Conservation (phyloP, 1,140 invertebrate species). For the Calliphora vicina region DNA sequence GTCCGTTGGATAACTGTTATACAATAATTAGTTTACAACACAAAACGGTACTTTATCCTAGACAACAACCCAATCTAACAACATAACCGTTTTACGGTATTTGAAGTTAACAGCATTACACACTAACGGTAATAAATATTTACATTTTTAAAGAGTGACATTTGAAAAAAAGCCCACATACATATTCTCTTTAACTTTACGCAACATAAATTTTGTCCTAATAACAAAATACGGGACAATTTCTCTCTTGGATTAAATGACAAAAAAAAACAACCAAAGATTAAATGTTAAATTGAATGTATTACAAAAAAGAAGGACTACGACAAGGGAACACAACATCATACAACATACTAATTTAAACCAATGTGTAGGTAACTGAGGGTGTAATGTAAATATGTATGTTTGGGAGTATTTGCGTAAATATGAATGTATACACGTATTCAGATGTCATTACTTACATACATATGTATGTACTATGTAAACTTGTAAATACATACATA, state of each 20-base stretch:
- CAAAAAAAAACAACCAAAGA: neutral
- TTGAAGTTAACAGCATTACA: neutral
- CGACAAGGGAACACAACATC: neutral
- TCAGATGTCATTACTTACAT: no score
- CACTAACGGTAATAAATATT: no score
- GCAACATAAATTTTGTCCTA: neutral
- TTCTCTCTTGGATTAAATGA: neutral
- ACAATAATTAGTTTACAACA: neutral
- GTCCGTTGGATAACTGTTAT: neutral
- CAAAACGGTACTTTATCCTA: neutral
- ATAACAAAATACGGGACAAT: neutral
- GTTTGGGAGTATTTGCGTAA: neutral
- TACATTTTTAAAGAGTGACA: no score
- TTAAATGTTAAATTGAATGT: neutral
- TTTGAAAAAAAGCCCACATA: neutral
- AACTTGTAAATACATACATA: no score
- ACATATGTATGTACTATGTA: neutral
- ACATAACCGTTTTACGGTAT: neutral
- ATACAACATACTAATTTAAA: neutral
- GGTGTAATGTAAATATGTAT: neutral
- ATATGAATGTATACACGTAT: neutral
- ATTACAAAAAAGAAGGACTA: neutral
- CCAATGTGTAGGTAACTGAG: neutral
- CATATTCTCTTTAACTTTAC: neutral
- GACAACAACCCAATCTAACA: neutral